Evolutionary conservation across 2,113 vertebrate species (phyloP).

Genomic region (Megaleporinus macrocephalus): DNA sequence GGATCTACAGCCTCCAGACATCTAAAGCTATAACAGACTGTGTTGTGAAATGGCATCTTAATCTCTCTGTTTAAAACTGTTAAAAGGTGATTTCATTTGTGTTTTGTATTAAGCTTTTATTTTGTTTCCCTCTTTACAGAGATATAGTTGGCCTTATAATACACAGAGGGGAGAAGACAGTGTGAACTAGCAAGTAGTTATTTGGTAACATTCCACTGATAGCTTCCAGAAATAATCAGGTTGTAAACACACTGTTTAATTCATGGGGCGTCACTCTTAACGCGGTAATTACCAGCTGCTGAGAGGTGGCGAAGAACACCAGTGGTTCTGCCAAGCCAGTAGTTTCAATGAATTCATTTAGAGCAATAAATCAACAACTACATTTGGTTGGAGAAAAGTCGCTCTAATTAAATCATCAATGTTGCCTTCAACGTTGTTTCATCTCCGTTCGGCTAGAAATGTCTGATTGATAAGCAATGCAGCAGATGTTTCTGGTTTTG

Average conservation of each 20-base stretch:
- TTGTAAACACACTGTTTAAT: constrained; percentile 77
- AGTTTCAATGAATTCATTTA: constrained; percentile 68
- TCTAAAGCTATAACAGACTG: not conserved
- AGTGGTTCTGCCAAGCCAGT: constrained; percentile 70
- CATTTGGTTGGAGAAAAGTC: constrained; percentile 23
- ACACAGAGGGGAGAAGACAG: constrained; percentile 63
- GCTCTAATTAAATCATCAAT: constrained; percentile 48
- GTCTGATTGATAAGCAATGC: constrained; percentile 21
- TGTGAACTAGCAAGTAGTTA: constrained; percentile 76
- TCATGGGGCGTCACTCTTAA: constrained; percentile 76
- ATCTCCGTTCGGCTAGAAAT: constrained; percentile 21
- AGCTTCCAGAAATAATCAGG: constrained; percentile 77
- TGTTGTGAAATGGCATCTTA: constrained; percentile 15
- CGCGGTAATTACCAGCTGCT: constrained; percentile 77
- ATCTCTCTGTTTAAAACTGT: constrained; percentile 40
- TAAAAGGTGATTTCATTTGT: constrained; percentile 29
- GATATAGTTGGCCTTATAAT: constrained; percentile 51
- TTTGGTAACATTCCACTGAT: constrained; percentile 80
- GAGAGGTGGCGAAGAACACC: constrained; percentile 63
- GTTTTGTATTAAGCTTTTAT: not conserved
- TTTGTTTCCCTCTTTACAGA: not conserved
- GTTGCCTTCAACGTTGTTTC: not conserved
- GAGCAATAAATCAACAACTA: constrained; percentile 59
- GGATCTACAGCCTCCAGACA: not conserved
- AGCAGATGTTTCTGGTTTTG: not conserved